These are phyloP conservation scores for Engraulis encrasicolus DNA, from an alignment of 2,113 vertebrate species.

Conservation along the genomic window DNA sequence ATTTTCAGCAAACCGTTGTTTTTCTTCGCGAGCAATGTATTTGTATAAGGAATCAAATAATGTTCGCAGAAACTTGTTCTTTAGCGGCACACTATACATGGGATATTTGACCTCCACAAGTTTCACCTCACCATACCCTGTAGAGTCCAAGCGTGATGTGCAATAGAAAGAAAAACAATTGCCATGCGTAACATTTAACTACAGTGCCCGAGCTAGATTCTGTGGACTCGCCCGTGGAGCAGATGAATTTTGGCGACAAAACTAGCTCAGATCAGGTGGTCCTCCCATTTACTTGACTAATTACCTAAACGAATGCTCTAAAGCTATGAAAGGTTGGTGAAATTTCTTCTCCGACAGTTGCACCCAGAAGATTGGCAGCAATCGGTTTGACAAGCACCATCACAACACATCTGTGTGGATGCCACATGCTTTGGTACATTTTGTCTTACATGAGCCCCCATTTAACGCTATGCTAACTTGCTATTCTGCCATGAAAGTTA, in stretches of 20 bases:
- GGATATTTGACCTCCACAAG: background rate
- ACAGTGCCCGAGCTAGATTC: background rate
- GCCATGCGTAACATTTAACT: no score
- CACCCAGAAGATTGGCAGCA: background rate
- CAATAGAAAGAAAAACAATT: no score
- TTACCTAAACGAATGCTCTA: background rate
- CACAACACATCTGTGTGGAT: background rate
- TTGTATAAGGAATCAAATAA: no score
- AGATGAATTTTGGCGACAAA: background rate
- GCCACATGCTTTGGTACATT: background rate
- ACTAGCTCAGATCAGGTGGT: background rate
- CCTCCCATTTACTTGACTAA: background rate
- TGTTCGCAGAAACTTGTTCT: background rate
- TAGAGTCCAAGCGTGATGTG: no score
- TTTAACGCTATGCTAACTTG: constrained; percentile 3
- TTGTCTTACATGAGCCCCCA: background rate
- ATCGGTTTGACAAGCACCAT: background rate
- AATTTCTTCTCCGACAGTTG: background rate
- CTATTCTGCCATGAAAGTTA: background rate
- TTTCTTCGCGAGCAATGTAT: no score
- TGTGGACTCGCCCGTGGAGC: background rate
- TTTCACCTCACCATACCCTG: background rate
- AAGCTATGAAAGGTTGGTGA: background rate
- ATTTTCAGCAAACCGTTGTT: no score
- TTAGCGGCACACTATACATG: background rate